Evolutionary conservation across 2,113 vertebrate genomes (phyloP).

Genomic region (Phocoena phocoena): DNA sequence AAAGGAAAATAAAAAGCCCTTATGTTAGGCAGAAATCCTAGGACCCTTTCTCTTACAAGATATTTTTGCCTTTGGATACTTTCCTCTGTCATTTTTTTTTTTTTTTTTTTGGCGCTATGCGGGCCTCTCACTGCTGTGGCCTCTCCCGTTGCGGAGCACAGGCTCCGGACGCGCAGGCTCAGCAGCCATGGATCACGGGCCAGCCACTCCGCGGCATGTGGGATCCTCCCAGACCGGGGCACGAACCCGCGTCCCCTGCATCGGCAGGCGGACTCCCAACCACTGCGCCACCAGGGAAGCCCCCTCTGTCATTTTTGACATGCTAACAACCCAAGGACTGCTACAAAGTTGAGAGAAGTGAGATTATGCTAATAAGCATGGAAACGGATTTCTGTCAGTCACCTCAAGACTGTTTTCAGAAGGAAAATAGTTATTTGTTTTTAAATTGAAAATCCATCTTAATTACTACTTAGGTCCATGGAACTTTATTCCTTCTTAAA

Average conservation of each 20-base stretch:
- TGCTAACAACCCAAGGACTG: conserved; percentile 54
- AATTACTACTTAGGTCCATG: neutral
- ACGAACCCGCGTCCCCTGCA: too few species aligned
- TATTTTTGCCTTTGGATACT: conserved; percentile 56
- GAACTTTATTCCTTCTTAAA: neutral
- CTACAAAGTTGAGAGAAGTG: conserved; percentile 61
- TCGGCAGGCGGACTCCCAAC: too few species aligned
- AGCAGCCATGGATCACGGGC: too few species aligned
- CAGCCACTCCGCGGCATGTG: too few species aligned
- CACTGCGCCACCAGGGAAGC: too few species aligned
- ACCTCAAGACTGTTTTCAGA: conserved; percentile 61
- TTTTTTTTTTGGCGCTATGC: too few species aligned
- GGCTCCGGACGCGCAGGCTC: too few species aligned
- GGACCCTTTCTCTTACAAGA: conserved; percentile 46
- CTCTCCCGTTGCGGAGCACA: too few species aligned
- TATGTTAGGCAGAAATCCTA: conserved; percentile 65
- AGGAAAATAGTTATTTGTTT: neutral
- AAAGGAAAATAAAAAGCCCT: conserved; percentile 51
- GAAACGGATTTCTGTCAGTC: conserved; percentile 75
- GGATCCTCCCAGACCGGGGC: too few species aligned
- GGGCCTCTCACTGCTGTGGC: too few species aligned
- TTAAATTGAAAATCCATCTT: neutral
- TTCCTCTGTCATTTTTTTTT: conserved; percentile 8
- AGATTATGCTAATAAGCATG: conserved; percentile 40
- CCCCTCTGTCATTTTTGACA: neutral